These are phyloP conservation scores for Cepphus grylle DNA, from an alignment of 2,113 vertebrate species.

Conservation along the genomic window DNA sequence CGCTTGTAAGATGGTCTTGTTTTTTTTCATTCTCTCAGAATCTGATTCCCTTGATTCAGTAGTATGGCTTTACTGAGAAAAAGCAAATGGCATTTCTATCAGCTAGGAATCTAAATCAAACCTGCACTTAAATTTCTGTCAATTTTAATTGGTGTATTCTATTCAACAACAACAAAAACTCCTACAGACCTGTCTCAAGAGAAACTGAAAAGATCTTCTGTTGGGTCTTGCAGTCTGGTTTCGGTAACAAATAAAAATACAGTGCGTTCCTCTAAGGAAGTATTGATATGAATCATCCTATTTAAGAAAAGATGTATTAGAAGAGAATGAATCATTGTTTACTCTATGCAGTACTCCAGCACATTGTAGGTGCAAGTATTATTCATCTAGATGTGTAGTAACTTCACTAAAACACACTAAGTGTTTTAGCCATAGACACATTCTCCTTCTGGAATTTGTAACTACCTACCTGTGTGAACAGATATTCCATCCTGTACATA, in stretches of 20 bases:
- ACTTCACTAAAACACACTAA: not conserved
- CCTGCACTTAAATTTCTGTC: not conserved
- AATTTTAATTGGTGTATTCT: not conserved
- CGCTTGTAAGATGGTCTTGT: not conserved
- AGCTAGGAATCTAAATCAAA: not conserved
- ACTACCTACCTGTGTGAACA: not conserved
- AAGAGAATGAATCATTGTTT: constrained; percentile 49
- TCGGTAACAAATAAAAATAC: constrained; percentile 44
- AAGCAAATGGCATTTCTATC: not conserved
- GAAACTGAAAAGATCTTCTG: constrained; percentile 24
- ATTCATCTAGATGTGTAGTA: not conserved
- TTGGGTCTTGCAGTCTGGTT: constrained; percentile 14
- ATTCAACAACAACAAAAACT: not conserved
- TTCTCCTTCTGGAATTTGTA: not conserved
- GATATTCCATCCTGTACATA: not conserved
- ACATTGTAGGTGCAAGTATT: not conserved
- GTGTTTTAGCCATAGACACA: not conserved
- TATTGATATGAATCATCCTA: constrained; percentile 43
- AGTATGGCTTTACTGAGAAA: not conserved
- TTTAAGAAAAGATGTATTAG: constrained; percentile 34
- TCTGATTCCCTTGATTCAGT: not conserved
- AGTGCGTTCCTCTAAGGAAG: not conserved
- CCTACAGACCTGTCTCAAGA: not conserved
- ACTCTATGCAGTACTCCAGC: not conserved
- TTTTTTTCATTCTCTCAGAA: constrained; percentile 5